phyloP scores from a whole-genome alignment of 2,113 vertebrate species.

The Chauna torquata region DNA sequence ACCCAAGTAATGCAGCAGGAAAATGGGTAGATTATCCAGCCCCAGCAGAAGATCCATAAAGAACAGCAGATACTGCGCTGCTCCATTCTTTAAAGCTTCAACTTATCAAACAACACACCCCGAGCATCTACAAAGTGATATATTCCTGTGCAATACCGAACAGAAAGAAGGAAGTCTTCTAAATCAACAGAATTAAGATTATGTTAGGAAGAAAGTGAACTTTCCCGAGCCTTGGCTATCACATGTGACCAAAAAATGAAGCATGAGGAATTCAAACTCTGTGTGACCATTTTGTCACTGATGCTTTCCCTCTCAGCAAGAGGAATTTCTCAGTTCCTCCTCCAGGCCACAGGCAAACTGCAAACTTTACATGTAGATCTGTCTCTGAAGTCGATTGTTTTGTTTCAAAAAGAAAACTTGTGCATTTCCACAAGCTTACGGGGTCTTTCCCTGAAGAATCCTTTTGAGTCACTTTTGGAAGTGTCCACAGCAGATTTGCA shows the following conservation, averaged over 20 bases:
- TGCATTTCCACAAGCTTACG: background rate
- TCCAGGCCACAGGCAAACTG: background rate
- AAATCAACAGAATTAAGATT: background rate
- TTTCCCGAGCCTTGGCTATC: background rate
- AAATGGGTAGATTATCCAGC: background rate
- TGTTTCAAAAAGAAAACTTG: background rate
- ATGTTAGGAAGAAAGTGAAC: background rate
- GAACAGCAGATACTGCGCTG: background rate
- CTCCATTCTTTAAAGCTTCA: background rate
- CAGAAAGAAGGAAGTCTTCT: background rate
- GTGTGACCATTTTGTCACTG: background rate
- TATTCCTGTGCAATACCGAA: background rate
- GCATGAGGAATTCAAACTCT: background rate
- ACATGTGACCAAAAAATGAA: background rate
- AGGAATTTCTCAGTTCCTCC: background rate
- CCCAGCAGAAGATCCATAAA: background rate
- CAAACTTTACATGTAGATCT: background rate
- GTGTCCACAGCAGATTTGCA: background rate
- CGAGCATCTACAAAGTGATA: background rate
- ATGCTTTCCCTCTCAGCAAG: background rate
- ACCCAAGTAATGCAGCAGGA: background rate
- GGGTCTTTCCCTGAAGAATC: background rate
- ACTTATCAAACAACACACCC: background rate
- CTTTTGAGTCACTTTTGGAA: background rate
- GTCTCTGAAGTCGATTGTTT: background rate